These are phyloP conservation scores for Phylloscopus collybita DNA, from an alignment of 2,797 vertebrate species.

Conservation along the genomic window DNA sequence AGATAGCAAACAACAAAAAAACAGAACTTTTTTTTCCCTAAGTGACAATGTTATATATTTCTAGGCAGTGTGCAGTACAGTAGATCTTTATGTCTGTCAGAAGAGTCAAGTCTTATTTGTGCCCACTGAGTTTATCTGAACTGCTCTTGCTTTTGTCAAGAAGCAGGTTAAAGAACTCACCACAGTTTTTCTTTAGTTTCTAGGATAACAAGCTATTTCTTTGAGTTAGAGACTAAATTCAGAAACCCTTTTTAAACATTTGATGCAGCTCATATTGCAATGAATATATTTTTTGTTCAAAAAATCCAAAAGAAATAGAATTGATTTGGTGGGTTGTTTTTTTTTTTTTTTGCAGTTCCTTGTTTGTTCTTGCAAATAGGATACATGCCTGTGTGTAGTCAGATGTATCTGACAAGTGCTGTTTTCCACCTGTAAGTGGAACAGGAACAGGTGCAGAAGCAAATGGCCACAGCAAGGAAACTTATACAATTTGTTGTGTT, in stretches of 20 bases:
- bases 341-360: not conserved
- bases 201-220: not conserved
- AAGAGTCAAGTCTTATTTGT: not conserved
- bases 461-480: not conserved
- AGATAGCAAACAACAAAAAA: not conserved
- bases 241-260: not conserved
- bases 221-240: not conserved
- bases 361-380: not conserved
- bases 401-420: not conserved
- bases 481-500: not conserved
- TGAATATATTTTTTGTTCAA: not conserved
- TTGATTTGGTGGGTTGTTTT: not conserved
- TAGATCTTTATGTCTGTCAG: not conserved
- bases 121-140: not conserved
- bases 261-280: not conserved
- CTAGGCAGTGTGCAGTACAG: not conserved
- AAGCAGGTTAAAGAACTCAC: not conserved
- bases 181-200: not conserved
- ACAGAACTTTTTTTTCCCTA: not conserved
- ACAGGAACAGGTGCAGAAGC: not conserved
- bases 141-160: not conserved
- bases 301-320: not conserved
- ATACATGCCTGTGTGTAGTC: not conserved
- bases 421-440: not conserved
- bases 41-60: not conserved